Evolutionary conservation across 2,113 vertebrate genomes (phyloP).

Genomic region (Esox niger): DNA sequence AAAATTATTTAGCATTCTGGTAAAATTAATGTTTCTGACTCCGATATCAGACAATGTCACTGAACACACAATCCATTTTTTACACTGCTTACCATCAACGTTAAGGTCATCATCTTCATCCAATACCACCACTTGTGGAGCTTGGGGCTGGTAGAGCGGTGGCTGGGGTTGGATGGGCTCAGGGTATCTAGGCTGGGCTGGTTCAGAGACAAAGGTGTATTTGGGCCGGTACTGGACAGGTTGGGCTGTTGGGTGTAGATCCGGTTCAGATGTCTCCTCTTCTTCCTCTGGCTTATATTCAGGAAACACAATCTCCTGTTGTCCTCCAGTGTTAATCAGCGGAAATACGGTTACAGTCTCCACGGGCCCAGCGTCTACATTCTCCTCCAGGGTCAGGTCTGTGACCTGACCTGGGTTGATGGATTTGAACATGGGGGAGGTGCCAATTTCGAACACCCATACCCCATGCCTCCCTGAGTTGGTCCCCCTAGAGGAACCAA

Average conservation of each 20-base stretch:
- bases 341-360: not conserved
- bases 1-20: too few relatives aligned
- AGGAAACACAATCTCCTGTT: constrained; percentile 13
- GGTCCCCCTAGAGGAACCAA: constrained; percentile 70
- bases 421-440: constrained; percentile 52
- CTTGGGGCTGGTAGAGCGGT: constrained; percentile 57
- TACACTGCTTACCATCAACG: constrained; percentile 73
- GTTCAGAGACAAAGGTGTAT: not conserved
- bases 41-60: too few relatives aligned
- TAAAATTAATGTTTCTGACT: too few relatives aligned
- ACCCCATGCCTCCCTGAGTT: constrained; percentile 81
- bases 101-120: constrained; percentile 67
- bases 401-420: constrained; percentile 49
- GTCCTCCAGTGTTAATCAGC: constrained; percentile 16
- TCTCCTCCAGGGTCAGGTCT: constrained; percentile 31
- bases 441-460: constrained; percentile 90
- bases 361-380: not conserved
- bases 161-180: constrained; percentile 26
- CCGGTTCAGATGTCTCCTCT: not conserved
- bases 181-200: not conserved
- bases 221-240: constrained; percentile 48
- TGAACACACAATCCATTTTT: too few relatives aligned
- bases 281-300: not conserved
- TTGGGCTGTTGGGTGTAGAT: constrained; percentile 19
- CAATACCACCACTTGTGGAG: constrained; percentile 76